Evolutionary conservation across 2,888 invertebrate genomes (phyloP), one percentile per base, ranked within the genome.

Genomic region (Hydraecia micacea): DNA sequence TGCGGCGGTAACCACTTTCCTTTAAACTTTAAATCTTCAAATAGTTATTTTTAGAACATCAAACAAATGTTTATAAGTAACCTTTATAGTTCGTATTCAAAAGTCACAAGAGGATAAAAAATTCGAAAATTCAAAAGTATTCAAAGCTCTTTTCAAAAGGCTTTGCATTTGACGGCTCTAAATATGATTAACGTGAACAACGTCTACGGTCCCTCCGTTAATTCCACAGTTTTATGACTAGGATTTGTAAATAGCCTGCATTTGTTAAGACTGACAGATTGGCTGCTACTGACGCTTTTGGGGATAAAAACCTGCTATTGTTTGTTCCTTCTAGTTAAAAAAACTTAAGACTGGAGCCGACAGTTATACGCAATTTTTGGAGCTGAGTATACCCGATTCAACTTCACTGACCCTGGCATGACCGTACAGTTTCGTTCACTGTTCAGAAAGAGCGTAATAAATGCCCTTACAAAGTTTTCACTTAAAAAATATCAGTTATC

Each of bases 111-210:
- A 28, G 11, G 13, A 36, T 21, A 21, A 77, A 77, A 68, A 63
- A 21, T 36, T 63, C 21, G 11, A 63, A 69, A 80, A 42, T 49
- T 49, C 6, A 36, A 72, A 71, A 62, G 11, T 49, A 42, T 86
- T 72, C 55, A 49, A 42, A 67, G 66, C 66, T 46, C 46, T 11
- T 39, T 39, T 28, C 32, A 39, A 15, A 73, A 77, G 58, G 66
- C 62, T 67, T 60, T 68, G 85, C 62, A 72, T 81, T 77, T 85
- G 87, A 85, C 73, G 73, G 79, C 55, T 58, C 71, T 81, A 80
- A 85, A 79, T 79, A 75, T 77, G 75, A 81, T 87, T 73, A 81
- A 77, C 58, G 82, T 2, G 73, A 77, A 77, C 86, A 75, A 21
- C 75, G 73, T 68, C 75, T 55, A 32, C 0, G 46, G 58, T 63